phyloP scores from a whole-genome alignment of 2,113 vertebrate species.

The Vulpes lagopus region DNA sequence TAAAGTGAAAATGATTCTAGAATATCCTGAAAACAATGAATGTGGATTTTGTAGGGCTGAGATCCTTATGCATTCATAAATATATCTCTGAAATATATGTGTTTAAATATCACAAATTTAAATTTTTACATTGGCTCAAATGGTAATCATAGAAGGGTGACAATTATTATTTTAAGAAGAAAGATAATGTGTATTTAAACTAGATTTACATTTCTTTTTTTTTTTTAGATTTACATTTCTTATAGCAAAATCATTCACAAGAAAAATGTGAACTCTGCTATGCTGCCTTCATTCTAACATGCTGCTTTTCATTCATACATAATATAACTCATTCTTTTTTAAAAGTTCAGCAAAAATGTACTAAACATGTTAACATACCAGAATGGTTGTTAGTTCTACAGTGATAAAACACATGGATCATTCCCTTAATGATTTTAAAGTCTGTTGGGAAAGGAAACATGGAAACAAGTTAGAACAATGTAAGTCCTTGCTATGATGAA shows the following conservation, averaged over 20 bases:
- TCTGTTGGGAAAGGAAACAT: neutral
- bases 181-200: neutral
- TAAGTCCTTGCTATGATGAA: neutral
- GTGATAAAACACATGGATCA: neutral
- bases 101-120: neutral
- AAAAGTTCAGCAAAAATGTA: neutral
- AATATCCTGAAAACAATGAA: neutral
- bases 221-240: neutral
- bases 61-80: neutral
- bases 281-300: neutral
- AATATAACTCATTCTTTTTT: neutral
- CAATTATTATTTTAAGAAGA: neutral
- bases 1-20: neutral
- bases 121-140: neutral
- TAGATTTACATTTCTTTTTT: neutral
- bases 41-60: neutral
- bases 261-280: neutral
- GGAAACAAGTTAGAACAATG: neutral
- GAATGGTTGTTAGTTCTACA: neutral
- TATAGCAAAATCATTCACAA: neutral
- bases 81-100: neutral
- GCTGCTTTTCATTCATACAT: neutral
- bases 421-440: neutral
- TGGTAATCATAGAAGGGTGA: neutral
- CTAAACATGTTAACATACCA: neutral